Conservation (phyloP, 1,140 invertebrate species). For the Brachionus koreanus region DNA sequence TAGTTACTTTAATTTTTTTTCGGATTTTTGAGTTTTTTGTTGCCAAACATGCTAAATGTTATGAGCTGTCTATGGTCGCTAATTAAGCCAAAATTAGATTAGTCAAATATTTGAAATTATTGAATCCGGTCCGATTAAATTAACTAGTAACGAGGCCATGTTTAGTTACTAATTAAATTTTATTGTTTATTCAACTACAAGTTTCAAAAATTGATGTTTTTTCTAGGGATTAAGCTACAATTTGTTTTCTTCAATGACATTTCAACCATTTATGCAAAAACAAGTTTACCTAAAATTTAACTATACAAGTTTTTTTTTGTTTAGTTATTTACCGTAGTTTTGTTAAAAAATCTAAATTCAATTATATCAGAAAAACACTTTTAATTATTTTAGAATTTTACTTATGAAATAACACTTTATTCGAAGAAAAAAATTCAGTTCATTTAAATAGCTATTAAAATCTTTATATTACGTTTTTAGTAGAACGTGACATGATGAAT, state of each 20-base stretch:
- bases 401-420: no score
- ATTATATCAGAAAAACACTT: neutral
- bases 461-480: neutral
- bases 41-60: neutral
- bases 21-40: neutral
- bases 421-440: neutral
- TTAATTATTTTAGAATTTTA: no score
- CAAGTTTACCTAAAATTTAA: neutral
- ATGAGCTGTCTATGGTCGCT: neutral
- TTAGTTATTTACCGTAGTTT: neutral
- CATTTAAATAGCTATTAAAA: neutral
- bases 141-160: constrained; percentile 3
- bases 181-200: neutral
- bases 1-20: neutral
- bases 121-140: neutral
- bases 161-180: neutral
- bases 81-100: neutral
- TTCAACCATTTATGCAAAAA: neutral
- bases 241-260: constrained; percentile 8
- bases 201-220: constrained; percentile 3
- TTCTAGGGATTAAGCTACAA: neutral
- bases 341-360: neutral
- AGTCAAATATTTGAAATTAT: neutral
- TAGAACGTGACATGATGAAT: neutral
- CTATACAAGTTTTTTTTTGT: constrained; percentile 1